These are phyloP conservation scores for Galbula dea DNA, from an alignment of 2,113 vertebrate genomes.

Conservation along the genomic window DNA sequence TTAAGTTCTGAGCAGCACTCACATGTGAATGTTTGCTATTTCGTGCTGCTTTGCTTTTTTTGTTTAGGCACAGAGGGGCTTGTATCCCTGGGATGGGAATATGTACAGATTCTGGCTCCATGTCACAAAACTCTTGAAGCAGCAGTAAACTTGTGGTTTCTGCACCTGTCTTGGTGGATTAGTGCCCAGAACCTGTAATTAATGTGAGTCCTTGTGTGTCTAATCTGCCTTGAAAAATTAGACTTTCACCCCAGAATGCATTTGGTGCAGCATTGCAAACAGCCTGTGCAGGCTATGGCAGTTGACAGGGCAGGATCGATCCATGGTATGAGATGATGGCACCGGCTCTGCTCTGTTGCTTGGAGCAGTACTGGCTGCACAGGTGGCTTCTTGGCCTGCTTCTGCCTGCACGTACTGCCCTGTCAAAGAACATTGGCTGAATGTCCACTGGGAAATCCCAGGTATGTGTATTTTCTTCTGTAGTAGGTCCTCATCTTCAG, in stretches of 20 bases:
- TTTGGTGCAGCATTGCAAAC: neutral
- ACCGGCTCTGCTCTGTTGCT: fast-evolving
- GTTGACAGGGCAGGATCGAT: fast-evolving
- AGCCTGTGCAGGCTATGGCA: fast-evolving
- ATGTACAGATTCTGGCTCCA: neutral
- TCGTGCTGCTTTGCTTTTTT: neutral
- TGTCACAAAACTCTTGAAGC: neutral
- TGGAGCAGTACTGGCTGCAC: neutral
- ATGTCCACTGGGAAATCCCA: neutral
- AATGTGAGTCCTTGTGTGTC: slow-evolving; percentile 57
- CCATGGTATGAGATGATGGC: neutral
- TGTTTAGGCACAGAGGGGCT: neutral
- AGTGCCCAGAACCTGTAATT: slow-evolving; percentile 67
- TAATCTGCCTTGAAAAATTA: slow-evolving; percentile 68
- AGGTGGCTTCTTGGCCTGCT: neutral
- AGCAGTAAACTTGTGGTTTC: slow-evolving; percentile 41
- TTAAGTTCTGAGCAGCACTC: neutral
- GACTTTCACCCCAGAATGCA: slow-evolving; percentile 50
- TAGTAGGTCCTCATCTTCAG: neutral
- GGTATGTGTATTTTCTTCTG: neutral
- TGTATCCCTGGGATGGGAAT: neutral
- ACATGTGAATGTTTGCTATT: neutral
- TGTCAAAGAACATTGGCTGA: neutral
- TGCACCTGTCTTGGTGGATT: slow-evolving; percentile 63
- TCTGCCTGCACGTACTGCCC: neutral